A percentile compares a stretch with the other conserved stretches of the same genome.
phyloP scores from a whole-genome alignment of 2,113 vertebrate genomes.

The Formicarius rufipectus region DNA sequence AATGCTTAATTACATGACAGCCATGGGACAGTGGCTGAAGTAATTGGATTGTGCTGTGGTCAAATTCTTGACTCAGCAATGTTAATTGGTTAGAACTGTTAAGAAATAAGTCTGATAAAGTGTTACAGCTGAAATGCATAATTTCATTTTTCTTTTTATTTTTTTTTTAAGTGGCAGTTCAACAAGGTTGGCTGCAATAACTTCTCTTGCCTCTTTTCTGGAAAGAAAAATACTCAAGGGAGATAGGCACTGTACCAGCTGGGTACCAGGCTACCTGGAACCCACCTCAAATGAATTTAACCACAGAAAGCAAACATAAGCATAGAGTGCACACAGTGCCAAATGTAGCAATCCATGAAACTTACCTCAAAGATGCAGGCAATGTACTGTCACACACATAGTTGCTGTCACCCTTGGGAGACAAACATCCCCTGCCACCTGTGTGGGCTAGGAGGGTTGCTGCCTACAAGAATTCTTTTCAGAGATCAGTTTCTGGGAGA shows the following conservation, averaged over 20 bases:
- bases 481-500: not conserved
- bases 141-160: not conserved
- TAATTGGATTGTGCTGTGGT: not conserved
- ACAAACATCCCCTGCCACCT: accelerated
- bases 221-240: not conserved
- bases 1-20: not conserved
- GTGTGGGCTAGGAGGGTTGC: accelerated
- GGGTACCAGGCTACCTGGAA: not conserved
- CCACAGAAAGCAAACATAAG: not conserved
- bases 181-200: not conserved
- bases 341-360: not conserved
- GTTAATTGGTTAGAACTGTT: not conserved
- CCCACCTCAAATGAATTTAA: not conserved
- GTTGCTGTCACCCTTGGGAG: accelerated
- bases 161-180: not conserved
- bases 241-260: not conserved
- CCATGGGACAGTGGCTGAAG: not conserved
- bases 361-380: not conserved
- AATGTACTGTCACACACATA: not conserved
- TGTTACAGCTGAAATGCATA: not conserved
- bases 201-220: not conserved
- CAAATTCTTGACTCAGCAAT: not conserved
- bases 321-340: not conserved
- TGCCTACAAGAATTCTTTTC: not conserved
- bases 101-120: not conserved